Evolutionary conservation across 2,888 invertebrate genomes (phyloP), one percentile per base, ranked within the genome.

Genomic region (Lasioglossum zephyrum): DNA sequence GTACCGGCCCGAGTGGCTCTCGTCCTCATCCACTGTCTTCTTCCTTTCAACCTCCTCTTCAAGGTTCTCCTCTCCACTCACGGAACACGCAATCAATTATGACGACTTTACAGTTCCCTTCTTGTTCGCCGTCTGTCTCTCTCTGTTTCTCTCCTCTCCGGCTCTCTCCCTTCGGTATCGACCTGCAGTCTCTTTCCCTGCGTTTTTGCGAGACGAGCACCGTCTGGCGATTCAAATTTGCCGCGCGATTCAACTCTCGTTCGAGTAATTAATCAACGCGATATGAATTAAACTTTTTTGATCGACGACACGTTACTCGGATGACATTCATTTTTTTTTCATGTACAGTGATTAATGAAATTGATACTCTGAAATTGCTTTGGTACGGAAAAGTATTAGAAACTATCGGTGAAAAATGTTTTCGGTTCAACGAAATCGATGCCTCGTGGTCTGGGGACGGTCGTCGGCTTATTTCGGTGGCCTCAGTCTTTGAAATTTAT

Each of bases 61-160:
- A 73, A 76, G 72, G 69, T 84, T 79, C 78, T 73, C 66, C 77
- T 82, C 75, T 73, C 76, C 53, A 53, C 75, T 81, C 77, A 74
- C 85, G 78, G 82, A 87, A 88, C 74, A 85, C 84, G 80, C 87
- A 82, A 89, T 88, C 88, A 88, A 88, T 88, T 91, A 89, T 77
- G 73, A 86, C 86, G 82, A 88, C 89, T 90, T 90, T 79, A 86
- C 87, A 81, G 87, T 84, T 86, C 80, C 77, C 86, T 89, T 74
- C 81, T 81, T 69, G 75, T 86, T 31, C 16, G 11, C 31, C 16
- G 44, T 11, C 11, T 11, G 16, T 66, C 2, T 66, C 66, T 22
- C 18, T 3, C 18, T 5, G 6, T 36, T 3, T 66, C 47, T 53
- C 47, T 44, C 66, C 74, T 18, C 49, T n/a, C 26, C 8, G 22